Evolutionary conservation across 2,888 invertebrate species (phyloP).

Genomic region (Kuschelorhynchus macadamiae): DNA sequence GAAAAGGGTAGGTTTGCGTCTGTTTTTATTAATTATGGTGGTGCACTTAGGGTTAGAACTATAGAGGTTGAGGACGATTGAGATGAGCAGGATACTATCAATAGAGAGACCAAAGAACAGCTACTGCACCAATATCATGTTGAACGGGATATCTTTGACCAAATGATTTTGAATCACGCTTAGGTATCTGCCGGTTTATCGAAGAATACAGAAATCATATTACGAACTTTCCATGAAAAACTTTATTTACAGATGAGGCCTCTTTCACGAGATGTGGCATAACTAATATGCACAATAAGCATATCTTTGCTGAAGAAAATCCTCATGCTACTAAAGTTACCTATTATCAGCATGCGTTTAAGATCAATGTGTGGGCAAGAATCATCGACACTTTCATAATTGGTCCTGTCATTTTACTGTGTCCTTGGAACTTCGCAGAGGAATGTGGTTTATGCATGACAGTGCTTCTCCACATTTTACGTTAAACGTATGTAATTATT

Average conservation of each 20-base stretch:
- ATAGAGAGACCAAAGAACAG: not conserved
- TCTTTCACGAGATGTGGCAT: not conserved
- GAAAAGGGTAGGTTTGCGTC: no score
- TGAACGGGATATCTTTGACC: not conserved
- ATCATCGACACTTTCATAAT: constrained; percentile 9
- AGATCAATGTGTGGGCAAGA: not conserved
- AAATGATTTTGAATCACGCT: not conserved
- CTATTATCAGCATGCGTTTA: not conserved
- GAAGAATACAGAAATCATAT: no score
- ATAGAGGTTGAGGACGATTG: no score
- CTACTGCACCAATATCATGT: not conserved
- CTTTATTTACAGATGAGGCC: not conserved
- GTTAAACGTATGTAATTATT: no score
- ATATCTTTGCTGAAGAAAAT: not conserved
- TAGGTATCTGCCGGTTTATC: not conserved
- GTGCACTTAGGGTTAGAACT: no score
- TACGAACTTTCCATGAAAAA: no score
- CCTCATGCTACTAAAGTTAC: not conserved
- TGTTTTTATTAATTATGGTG: no score
- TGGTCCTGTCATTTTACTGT: constrained; percentile 5
- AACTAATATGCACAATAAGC: not conserved
- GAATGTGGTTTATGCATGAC: constrained; percentile 10
- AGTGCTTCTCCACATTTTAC: constrained; percentile 4
- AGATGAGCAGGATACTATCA: not conserved
- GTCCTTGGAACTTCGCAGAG: constrained; percentile 11